A percentile compares a stretch with the other conserved stretches of the same genome.
These are phyloP conservation scores for Neoarius graeffei DNA, from an alignment of 2,113 vertebrate genomes.

Conservation along the genomic window DNA sequence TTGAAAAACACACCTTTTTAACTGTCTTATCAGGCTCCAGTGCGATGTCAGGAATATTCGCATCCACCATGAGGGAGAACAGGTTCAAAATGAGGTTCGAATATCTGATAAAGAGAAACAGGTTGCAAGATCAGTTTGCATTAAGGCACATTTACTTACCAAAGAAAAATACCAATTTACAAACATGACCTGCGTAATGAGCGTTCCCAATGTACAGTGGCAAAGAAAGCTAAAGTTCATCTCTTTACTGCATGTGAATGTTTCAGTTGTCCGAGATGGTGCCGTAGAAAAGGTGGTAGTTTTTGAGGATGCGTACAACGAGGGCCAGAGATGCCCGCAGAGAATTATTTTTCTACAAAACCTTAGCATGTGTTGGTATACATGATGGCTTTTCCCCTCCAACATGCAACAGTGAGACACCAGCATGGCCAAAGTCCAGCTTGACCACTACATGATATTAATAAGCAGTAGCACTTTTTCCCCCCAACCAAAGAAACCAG, in stretches of 20 bases:
- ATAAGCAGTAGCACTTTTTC: background rate
- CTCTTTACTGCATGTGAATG: background rate
- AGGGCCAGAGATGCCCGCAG: background rate
- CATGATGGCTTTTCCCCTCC: too few species aligned
- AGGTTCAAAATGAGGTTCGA: conserved; percentile 98
- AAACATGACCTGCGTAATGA: background rate
- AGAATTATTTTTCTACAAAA: too few species aligned
- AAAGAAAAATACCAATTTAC: background rate
- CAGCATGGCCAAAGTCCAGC: background rate
- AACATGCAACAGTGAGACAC: background rate
- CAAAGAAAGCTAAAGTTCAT: background rate
- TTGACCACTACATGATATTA: background rate
- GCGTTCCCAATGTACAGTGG: background rate
- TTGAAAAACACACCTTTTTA: conserved; percentile 81
- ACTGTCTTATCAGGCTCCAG: conserved; percentile 98
- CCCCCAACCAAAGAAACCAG: background rate
- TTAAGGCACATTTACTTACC: background rate
- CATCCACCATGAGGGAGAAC: conserved; percentile 99
- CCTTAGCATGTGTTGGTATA: background rate
- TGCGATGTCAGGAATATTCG: conserved; percentile 98
- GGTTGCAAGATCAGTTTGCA: background rate
- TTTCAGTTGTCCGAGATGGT: background rate
- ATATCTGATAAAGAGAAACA: conserved; percentile 75
- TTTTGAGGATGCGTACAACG: background rate
- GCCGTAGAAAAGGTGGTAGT: background rate